Percentiles rank a stretch among this genome's conserved stretches.
Conservation (phyloP, 2,888 invertebrate species). For the Romanomermis culicivorax region DNA sequence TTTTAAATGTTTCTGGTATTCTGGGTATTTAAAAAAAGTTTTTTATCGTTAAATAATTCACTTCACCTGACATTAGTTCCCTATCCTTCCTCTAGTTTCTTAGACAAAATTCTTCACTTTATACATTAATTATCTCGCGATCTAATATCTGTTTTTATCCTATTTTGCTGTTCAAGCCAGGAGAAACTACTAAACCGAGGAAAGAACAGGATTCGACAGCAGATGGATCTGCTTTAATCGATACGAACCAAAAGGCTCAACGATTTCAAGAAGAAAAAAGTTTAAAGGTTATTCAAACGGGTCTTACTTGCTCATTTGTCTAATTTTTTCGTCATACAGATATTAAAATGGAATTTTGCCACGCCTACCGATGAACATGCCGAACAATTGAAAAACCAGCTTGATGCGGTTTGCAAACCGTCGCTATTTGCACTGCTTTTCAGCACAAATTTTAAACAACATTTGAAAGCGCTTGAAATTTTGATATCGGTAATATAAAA, state of each 20-base stretch:
- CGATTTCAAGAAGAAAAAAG: constrained; percentile 80
- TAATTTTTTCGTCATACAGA: constrained; percentile 23
- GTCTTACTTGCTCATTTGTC: background rate
- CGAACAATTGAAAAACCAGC: constrained; percentile 67
- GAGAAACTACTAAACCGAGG: too few relatives aligned
- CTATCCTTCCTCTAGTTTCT: too few relatives aligned
- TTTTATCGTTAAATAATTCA: too few relatives aligned
- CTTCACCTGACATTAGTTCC: too few relatives aligned
- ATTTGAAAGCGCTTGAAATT: constrained; percentile 78
- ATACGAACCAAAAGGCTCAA: constrained; percentile 58
- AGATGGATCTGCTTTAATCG: too few relatives aligned
- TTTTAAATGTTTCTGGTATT: too few relatives aligned
- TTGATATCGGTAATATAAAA: constrained; percentile 44
- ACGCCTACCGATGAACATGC: constrained; percentile 80
- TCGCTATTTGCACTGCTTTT: constrained; percentile 72
- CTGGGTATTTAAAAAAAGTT: too few relatives aligned
- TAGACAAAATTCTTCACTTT: too few relatives aligned
- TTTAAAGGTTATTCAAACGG: constrained; percentile 40
- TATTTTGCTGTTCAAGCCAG: too few relatives aligned
- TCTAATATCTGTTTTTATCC: too few relatives aligned
- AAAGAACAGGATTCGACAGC: too few relatives aligned
- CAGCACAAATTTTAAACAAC: constrained; percentile 76
- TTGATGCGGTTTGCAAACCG: constrained; percentile 72
- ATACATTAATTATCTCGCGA: too few relatives aligned
- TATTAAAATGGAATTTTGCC: constrained; percentile 80